Evolutionary conservation across 2,797 vertebrate genomes (phyloP).

Genomic region (Natrix natrix): DNA sequence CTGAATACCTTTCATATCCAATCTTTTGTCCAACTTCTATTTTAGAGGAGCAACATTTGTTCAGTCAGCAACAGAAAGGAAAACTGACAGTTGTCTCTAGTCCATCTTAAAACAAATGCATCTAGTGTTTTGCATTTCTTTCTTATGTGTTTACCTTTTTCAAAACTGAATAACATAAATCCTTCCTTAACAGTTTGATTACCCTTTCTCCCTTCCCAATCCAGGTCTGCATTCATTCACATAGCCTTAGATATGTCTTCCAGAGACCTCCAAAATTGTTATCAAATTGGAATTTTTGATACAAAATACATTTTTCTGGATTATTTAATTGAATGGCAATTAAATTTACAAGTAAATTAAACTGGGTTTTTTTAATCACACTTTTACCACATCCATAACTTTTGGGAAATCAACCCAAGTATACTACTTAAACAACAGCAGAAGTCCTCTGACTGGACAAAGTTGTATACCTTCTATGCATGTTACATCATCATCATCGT

Average conservation of each 20-base stretch:
- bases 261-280: neutral
- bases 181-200: neutral
- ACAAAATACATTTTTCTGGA: neutral
- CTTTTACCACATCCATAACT: neutral
- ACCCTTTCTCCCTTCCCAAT: neutral
- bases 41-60: neutral
- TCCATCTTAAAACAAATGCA: neutral
- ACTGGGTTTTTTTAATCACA: neutral
- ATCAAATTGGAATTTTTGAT: neutral
- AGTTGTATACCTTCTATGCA: neutral
- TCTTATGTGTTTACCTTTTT: neutral
- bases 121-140: neutral
- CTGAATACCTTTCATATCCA: neutral
- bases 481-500: too few species aligned
- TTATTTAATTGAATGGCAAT: neutral
- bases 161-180: neutral
- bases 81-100: neutral
- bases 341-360: neutral
- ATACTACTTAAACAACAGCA: neutral
- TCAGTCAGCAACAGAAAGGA: neutral
- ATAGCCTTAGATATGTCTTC: neutral
- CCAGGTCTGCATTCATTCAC: neutral
- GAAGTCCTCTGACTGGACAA: neutral
- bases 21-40: neutral
- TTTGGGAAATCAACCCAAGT: neutral